phyloP scores from a whole-genome alignment of 2,113 vertebrate genomes.

The Herpailurus yagouaroundi region DNA sequence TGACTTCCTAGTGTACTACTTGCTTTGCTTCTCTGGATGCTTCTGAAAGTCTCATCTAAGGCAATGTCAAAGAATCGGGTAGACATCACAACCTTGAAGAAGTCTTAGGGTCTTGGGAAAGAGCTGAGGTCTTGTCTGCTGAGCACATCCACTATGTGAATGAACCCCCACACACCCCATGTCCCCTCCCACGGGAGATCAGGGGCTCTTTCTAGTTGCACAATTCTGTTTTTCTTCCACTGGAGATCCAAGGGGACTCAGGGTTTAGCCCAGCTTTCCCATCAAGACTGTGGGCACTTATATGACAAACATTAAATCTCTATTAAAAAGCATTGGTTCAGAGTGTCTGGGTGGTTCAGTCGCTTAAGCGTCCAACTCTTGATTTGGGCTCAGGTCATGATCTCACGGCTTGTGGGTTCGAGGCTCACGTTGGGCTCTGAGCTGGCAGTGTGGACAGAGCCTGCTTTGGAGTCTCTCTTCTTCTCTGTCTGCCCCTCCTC shows the following conservation, averaged over 20 bases:
- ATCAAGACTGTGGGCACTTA: neutral
- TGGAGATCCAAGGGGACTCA: neutral
- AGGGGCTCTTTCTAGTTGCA: neutral
- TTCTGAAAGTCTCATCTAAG: neutral
- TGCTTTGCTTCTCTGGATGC: neutral
- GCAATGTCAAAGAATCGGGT: neutral
- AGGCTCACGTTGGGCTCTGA: no score
- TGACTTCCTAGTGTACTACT: neutral
- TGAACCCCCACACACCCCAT: rapidly evolving
- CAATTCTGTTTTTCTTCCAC: neutral
- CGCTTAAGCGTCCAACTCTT: no score
- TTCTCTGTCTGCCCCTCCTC: no score
- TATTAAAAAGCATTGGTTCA: neutral
- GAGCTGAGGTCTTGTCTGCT: neutral
- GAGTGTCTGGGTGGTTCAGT: no score
- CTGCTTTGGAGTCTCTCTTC: no score
- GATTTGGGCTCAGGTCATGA: no score
- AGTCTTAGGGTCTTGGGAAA: neutral
- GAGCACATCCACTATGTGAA: rapidly evolving
- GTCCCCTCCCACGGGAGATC: neutral
- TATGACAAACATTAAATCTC: neutral
- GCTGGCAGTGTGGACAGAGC: no score
- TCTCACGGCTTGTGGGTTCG: no score
- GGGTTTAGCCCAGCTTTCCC: neutral
- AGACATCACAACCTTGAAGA: no score